These are phyloP conservation scores for Porites cylindrica DNA, from an alignment of 92 coral and sea anemone genomes.

Conservation along the genomic window DNA sequence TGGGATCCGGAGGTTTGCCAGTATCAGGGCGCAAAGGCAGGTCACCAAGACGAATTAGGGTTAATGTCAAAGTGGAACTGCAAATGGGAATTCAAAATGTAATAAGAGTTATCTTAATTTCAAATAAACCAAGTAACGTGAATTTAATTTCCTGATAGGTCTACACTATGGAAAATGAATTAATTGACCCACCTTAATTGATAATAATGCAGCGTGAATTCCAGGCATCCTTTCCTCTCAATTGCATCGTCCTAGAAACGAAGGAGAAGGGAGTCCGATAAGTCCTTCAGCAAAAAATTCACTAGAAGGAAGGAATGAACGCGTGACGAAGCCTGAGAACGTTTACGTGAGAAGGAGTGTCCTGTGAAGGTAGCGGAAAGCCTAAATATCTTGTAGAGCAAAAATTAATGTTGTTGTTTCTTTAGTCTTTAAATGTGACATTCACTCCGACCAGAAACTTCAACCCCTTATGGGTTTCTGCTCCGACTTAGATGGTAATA, in stretches of 20 bases:
- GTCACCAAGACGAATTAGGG: slow-evolving; percentile 88
- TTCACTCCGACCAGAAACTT: no score
- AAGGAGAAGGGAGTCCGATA: background rate
- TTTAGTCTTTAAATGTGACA: no score
- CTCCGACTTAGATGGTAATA: background rate
- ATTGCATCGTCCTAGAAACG: slow-evolving; percentile 81
- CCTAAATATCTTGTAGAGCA: no score
- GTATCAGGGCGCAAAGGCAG: slow-evolving; percentile 87
- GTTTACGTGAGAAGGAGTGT: no score
- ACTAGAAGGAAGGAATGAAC: no score
- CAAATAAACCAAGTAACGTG: no score
- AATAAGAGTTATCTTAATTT: background rate
- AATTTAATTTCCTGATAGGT: no score
- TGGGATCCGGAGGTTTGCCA: slow-evolving; percentile 84
- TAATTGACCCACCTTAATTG: slow-evolving; percentile 55
- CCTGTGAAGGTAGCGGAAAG: no score
- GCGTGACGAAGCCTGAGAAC: no score
- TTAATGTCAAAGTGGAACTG: slow-evolving; percentile 89
- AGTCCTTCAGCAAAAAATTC: no score
- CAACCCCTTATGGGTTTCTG: no score
- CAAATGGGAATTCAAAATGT: background rate
- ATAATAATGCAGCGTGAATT: slow-evolving; percentile 85
- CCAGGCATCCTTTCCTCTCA: slow-evolving; percentile 84
- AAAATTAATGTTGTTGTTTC: no score
- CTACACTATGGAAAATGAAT: background rate